Evolutionary conservation across 2,888 invertebrate species (phyloP), one percentile per base, ranked within the genome.

Genomic region (Megamerina dolium): DNA sequence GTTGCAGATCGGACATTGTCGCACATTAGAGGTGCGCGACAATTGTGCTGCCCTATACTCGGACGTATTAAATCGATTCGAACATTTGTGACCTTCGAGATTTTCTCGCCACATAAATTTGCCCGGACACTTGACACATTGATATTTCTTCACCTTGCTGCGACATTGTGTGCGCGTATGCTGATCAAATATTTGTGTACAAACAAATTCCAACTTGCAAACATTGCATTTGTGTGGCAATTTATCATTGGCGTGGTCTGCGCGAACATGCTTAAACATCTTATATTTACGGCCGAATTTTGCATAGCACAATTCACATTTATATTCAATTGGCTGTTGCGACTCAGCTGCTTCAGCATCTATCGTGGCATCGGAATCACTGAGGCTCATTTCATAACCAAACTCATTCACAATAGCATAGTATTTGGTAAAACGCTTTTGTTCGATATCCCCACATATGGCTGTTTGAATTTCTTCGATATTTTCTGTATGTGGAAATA

Each of bases 181-280:
- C 2, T 75, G 73, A 1, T 73, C 66, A 2, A 76, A 73, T 10
- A 77, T 68, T 40, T 68, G 72, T 1, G 66, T 51, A 10, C 74
- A 73, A 1, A 76, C 74, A 56, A 78, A 79, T 14, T 74, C 64
- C 64, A 77, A 73, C 17, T 72, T 66, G 54, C 80, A 80, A 10
- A 70, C 61, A 32, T 70, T 70, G 51, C 80, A 80, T 19, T 75
- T 72, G 27, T 73, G 66, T 1, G 73, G 73, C 4, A 73, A 61
- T 41, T 75, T 73, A 0, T 74, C 72, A 37, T 75, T 47, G 0
- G 50, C 48, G 41, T 71, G 70, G n/a, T 58, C 50, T n/a, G 57
- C 55, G 18, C 63, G 53, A 3, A 64, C 58, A 51, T 70, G 70
- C 0, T 45, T 42, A 31, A 67, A 56, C 1, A 63, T 45, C 23